phyloP scores from a whole-genome alignment of 2,113 vertebrate species.

The Melierax canorus region DNA sequence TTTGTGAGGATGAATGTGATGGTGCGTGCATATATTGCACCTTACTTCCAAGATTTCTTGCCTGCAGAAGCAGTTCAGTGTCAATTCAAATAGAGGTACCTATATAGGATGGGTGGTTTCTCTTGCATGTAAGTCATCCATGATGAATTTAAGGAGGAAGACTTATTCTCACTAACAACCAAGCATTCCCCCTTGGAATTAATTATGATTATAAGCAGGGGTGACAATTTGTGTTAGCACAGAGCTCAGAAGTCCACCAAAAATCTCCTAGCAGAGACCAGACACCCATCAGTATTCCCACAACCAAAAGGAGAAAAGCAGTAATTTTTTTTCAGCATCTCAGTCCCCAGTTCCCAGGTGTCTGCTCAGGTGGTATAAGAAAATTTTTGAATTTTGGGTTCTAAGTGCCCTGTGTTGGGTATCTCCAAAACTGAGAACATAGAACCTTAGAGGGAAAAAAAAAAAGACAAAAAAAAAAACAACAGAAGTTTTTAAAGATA shows the following conservation, averaged over 20 bases:
- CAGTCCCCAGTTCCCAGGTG: neutral
- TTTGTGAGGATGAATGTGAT: neutral
- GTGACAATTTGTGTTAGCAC: neutral
- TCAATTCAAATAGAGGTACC: neutral
- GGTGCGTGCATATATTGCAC: neutral
- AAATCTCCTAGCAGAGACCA: neutral
- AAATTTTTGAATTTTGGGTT: neutral
- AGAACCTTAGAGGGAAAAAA: rapidly evolving
- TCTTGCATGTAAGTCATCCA: neutral
- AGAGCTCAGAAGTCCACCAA: neutral
- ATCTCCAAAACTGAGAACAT: neutral
- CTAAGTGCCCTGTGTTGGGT: neutral
- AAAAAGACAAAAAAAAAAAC: no score
- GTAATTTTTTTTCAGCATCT: neutral
- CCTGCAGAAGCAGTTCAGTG: neutral
- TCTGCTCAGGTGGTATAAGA: neutral
- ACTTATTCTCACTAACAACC: neutral
- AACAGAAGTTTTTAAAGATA: neutral
- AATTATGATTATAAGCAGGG: neutral
- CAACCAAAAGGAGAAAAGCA: neutral
- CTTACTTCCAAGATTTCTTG: neutral
- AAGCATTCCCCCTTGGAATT: neutral
- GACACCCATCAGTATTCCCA: neutral
- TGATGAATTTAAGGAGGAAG: neutral
- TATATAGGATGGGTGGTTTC: neutral